phyloP scores from a whole-genome alignment of 1,140 invertebrate species.

The Tetranychus cinnabarinus region DNA sequence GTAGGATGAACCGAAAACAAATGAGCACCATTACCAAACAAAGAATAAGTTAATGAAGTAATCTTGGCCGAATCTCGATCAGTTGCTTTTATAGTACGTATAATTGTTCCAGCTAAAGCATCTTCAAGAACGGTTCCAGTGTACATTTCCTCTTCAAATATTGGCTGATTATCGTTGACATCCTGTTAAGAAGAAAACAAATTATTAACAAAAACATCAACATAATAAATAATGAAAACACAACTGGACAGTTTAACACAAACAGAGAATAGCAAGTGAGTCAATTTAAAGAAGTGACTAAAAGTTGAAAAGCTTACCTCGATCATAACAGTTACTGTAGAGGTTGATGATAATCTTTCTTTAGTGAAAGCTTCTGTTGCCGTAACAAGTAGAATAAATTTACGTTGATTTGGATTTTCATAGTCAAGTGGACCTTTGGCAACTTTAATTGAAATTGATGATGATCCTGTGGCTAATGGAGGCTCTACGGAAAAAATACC shows the following conservation, averaged over 20 bases:
- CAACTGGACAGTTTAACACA: constrained; percentile 17
- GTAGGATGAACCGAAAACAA: constrained; percentile 50
- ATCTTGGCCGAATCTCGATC: constrained; percentile 16
- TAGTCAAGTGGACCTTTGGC: constrained; percentile 56
- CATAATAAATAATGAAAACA: no score
- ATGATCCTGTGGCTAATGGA: constrained; percentile 43
- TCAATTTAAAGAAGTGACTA: no score
- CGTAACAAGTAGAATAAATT: constrained; percentile 62
- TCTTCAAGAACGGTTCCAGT: constrained; percentile 60
- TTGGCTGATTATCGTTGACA: constrained; percentile 62
- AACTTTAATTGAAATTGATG: constrained; percentile 51
- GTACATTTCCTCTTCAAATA: constrained; percentile 16
- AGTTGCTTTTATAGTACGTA: constrained; percentile 42
- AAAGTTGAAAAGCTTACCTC: background rate
- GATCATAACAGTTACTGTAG: constrained; percentile 48
- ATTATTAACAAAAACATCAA: no score
- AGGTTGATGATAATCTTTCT: constrained; percentile 50
- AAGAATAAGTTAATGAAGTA: constrained; percentile 37
- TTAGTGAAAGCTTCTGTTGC: constrained; percentile 54
- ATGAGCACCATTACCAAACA: constrained; percentile 58
- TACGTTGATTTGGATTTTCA: constrained; percentile 71
- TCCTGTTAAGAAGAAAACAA: constrained; percentile 24
- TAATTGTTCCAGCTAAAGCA: constrained; percentile 57
- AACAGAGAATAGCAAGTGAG: constrained; percentile 42
- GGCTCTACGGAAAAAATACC: constrained; percentile 62